phyloP scores from a whole-genome alignment of 2,888 invertebrate genomes.

The Oasisia sp. region DNA sequence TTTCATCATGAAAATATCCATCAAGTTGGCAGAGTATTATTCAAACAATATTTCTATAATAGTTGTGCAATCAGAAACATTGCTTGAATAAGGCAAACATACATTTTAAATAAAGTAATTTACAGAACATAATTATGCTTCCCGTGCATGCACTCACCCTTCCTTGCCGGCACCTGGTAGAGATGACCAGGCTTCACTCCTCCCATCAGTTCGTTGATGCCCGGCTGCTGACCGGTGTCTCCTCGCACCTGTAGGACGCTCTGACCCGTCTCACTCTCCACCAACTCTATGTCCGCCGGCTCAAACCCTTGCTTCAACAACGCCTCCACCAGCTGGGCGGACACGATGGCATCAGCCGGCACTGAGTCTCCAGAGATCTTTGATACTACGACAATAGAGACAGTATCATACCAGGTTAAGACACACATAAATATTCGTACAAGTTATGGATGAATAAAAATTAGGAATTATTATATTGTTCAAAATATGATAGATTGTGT shows the following conservation, averaged over 20 bases:
- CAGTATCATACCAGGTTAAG: background rate
- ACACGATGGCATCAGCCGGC: conserved; percentile 49
- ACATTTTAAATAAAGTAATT: too few relatives aligned
- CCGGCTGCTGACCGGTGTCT: background rate
- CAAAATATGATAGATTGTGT: too few relatives aligned
- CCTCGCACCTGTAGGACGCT: conserved; percentile 20
- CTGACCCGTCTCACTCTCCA: conserved; percentile 38
- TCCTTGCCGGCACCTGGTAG: background rate
- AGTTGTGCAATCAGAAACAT: too few relatives aligned
- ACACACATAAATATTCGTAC: too few relatives aligned
- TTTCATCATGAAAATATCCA: too few relatives aligned
- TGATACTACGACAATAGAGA: conserved; percentile 26
- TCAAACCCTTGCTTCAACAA: conserved; percentile 49
- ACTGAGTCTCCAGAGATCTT: conserved; percentile 23
- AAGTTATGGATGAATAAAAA: too few relatives aligned
- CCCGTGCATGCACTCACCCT: background rate
- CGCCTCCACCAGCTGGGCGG: conserved; percentile 54
- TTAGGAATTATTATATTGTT: too few relatives aligned
- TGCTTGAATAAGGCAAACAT: too few relatives aligned
- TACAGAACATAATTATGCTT: background rate
- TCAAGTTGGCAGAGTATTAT: too few relatives aligned
- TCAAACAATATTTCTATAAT: too few relatives aligned
- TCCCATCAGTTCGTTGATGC: background rate
- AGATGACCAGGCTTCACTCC: background rate
- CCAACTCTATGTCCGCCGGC: conserved; percentile 58